Percentiles rank a stretch among this genome's conserved stretches.
phyloP scores from a whole-genome alignment of 2,113 vertebrate species.

The Corynorhinus townsendii region DNA sequence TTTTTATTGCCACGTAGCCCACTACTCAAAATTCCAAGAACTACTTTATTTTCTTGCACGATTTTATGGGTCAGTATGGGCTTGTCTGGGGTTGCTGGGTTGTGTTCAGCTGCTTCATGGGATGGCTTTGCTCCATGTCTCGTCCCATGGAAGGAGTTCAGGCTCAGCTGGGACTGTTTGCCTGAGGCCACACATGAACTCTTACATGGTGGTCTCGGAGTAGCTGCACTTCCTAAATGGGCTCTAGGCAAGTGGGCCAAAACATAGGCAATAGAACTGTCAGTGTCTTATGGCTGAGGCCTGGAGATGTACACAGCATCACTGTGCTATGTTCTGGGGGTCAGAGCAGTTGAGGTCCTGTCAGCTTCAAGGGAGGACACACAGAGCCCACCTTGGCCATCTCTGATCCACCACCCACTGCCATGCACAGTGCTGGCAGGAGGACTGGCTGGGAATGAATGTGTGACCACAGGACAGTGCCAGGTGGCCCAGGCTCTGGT shows the following conservation, averaged over 20 bases:
- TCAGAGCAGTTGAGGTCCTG: not conserved
- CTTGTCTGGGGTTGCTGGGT: not conserved
- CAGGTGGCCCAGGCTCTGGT: not conserved
- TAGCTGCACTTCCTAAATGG: not conserved
- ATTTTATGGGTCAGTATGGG: not conserved
- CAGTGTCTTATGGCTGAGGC: not conserved
- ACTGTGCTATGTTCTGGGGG: not conserved
- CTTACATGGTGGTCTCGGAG: not conserved
- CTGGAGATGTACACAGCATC: not conserved
- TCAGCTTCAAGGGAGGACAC: not conserved
- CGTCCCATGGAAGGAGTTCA: too few relatives aligned
- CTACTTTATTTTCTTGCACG: not conserved
- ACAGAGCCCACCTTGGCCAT: accelerated
- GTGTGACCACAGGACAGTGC: not conserved
- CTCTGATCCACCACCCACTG: not conserved
- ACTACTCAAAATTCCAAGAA: not conserved
- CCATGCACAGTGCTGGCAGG: accelerated
- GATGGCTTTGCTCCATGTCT: not conserved
- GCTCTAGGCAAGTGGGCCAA: not conserved
- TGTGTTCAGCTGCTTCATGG: not conserved
- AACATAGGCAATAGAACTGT: not conserved
- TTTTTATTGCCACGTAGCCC: accelerated
- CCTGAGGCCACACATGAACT: not conserved
- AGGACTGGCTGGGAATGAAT: not conserved
- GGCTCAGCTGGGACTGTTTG: not conserved